These are phyloP conservation scores for Drosophila eugracilis DNA, from an alignment of 1,140 invertebrate genomes.

Conservation along the genomic window DNA sequence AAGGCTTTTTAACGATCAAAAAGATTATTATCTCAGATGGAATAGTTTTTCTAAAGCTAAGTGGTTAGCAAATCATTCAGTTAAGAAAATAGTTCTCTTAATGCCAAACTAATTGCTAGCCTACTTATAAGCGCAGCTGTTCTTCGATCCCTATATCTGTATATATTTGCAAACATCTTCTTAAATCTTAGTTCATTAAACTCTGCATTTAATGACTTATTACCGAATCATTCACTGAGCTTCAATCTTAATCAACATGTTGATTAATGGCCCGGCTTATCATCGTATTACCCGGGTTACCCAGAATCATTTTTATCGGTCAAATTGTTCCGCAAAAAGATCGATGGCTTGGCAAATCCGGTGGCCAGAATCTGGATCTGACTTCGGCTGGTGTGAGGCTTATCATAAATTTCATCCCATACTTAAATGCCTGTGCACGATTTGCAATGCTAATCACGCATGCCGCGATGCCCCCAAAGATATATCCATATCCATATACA, in stretches of 20 bases:
- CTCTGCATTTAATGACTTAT: slow-evolving; percentile 6
- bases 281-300: slow-evolving; percentile 1
- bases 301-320: slow-evolving; percentile 28
- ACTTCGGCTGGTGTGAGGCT: slow-evolving; percentile 59
- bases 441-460: slow-evolving; percentile 70
- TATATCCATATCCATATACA: slow-evolving; percentile 53
- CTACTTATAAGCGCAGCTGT: slow-evolving; percentile 36
- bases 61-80: background rate
- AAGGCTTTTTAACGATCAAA: slow-evolving; percentile 29
- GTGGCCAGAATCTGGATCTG: slow-evolving; percentile 3
- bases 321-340: slow-evolving; percentile 3
- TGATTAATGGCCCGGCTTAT: slow-evolving; percentile 36
- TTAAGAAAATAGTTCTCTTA: background rate
- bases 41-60: background rate
- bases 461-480: slow-evolving; percentile 38
- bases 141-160: background rate
- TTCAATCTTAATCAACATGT: slow-evolving; percentile 1
- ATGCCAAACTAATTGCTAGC: slow-evolving; percentile 5
- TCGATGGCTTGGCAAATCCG: slow-evolving; percentile 1
- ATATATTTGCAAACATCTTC: background rate
- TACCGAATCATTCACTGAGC: slow-evolving; percentile 6
- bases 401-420: slow-evolving; percentile 59
- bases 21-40: slow-evolving; percentile 3
- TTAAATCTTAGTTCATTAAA: slow-evolving; percentile 14
- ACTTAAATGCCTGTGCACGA: slow-evolving; percentile 49